Evolutionary conservation across 2,888 invertebrate species (phyloP).

Genomic region (Schizaphis graminum): DNA sequence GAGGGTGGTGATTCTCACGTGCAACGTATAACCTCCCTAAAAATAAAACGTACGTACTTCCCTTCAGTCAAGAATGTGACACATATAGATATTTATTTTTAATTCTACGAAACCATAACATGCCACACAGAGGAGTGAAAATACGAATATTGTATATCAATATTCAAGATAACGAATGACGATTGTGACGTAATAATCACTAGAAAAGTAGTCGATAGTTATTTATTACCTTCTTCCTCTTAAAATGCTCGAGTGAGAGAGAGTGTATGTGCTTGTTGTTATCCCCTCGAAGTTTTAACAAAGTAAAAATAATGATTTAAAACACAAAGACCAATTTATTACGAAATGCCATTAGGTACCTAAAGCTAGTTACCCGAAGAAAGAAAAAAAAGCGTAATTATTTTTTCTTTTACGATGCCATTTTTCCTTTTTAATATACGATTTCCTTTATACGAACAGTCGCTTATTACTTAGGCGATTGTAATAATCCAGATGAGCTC

Average conservation of each 20-base stretch:
- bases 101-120: slow-evolving; percentile 14
- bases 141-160: neutral
- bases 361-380: neutral
- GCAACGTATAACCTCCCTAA: slow-evolving; percentile 7
- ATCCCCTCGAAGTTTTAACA: neutral
- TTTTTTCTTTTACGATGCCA: neutral
- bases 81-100: slow-evolving; percentile 10
- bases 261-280: neutral
- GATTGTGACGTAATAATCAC: neutral
- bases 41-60: neutral
- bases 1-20: neutral
- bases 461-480: neutral
- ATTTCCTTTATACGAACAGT: neutral
- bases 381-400: neutral
- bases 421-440: neutral
- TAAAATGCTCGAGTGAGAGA: neutral
- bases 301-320: slow-evolving; percentile 16
- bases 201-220: neutral
- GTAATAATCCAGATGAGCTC: neutral
- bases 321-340: slow-evolving; percentile 9
- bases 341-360: slow-evolving; percentile 9
- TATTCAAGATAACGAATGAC: neutral
- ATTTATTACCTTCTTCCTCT: neutral
- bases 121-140: neutral
- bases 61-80: neutral